Conservation (phyloP, 2,888 invertebrate genomes). For the Terebella lapidaria region DNA sequence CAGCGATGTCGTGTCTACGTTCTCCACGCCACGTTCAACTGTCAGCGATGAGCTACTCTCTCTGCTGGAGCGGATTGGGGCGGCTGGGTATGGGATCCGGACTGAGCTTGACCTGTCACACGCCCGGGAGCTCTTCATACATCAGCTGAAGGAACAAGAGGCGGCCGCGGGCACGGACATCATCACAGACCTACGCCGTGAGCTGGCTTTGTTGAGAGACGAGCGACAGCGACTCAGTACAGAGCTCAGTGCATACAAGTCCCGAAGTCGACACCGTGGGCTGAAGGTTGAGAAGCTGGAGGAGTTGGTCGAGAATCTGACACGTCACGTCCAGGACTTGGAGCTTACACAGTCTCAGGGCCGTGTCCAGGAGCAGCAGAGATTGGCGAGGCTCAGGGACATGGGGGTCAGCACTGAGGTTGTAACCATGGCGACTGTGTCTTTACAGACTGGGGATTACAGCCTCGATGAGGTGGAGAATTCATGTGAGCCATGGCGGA, state of each 20-base stretch:
- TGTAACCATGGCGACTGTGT: not conserved
- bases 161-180: not conserved
- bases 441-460: not conserved
- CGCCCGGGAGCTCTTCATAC: not conserved
- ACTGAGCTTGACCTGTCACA: slow-evolving; percentile 3
- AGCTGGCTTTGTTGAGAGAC: not conserved
- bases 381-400: not conserved
- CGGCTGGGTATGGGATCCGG: not conserved
- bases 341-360: not conserved
- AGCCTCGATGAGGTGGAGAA: no score
- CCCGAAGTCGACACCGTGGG: not conserved
- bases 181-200: not conserved
- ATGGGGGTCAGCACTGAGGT: not conserved
- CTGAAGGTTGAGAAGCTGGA: not conserved
- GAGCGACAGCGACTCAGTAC: not conserved
- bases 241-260: not conserved
- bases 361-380: not conserved
- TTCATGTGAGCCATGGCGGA: no score
- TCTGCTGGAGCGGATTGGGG: slow-evolving; percentile 2
- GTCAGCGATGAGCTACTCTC: slow-evolving; percentile 3
- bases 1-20: not conserved
- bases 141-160: not conserved
- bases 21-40: not conserved
- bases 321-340: not conserved
- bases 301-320: not conserved